Percentiles rank a stretch among this genome's conserved stretches.
Evolutionary conservation across 2,888 invertebrate species (phyloP).

Genomic region (Mesorhabditis spiculigera): DNA sequence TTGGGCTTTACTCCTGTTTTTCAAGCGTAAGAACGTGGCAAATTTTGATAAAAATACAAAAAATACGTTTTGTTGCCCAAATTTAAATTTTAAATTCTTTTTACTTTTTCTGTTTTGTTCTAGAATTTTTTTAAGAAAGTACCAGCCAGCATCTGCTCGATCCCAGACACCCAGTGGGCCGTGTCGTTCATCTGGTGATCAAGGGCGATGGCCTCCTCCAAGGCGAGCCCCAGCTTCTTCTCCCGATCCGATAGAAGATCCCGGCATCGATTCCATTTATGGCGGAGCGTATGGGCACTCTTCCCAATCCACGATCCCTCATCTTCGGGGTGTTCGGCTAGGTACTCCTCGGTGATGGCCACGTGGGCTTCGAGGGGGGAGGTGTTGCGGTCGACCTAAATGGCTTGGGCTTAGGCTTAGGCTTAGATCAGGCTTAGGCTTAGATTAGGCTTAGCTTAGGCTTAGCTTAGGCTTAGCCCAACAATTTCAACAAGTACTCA

Average conservation of each 20-base stretch:
- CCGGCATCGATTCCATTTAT: slow-evolving; percentile 9
- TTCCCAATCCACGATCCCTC: slow-evolving; percentile 13
- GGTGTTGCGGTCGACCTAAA: slow-evolving; percentile 73
- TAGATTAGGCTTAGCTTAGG: no score
- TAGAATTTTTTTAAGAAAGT: neutral
- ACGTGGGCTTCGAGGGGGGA: slow-evolving; percentile 85
- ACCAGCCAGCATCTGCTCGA: slow-evolving; percentile 81
- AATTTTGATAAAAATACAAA: neutral
- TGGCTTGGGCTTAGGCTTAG: neutral
- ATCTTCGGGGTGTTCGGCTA: slow-evolving; percentile 65
- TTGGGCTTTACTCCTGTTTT: slow-evolving; percentile 93
- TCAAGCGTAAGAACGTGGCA: neutral
- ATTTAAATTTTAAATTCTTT: no score
- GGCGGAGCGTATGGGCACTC: slow-evolving; percentile 21
- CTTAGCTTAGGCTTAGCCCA: neutral
- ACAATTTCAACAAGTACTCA: slow-evolving; percentile 7
- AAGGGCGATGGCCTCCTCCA: slow-evolving; percentile 90
- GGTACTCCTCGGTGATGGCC: slow-evolving; percentile 83
- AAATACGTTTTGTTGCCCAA: slow-evolving; percentile 3
- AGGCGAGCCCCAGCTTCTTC: slow-evolving; percentile 91
- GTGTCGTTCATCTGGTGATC: slow-evolving; percentile 90
- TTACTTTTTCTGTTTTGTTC: no score
- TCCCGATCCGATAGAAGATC: slow-evolving; percentile 50
- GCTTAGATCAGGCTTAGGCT: neutral
- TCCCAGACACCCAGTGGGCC: slow-evolving; percentile 91